These are phyloP conservation scores for Pycnonotus jocosus DNA, from an alignment of 2,113 vertebrate species.

Conservation along the genomic window DNA sequence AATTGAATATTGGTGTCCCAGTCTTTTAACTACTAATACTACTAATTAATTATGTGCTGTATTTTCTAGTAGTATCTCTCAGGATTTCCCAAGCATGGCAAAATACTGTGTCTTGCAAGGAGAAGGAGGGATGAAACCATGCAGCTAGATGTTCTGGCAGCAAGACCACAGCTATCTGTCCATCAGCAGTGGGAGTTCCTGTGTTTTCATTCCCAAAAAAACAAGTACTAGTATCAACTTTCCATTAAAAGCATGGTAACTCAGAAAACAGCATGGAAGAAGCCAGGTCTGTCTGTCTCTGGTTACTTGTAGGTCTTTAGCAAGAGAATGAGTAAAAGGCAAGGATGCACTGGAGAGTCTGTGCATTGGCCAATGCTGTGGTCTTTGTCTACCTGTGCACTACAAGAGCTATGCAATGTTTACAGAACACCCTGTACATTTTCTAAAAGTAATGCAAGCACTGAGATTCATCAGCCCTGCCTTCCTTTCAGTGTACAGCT, in stretches of 20 bases:
- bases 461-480: background rate
- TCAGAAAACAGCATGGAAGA: background rate
- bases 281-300: background rate
- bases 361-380: background rate
- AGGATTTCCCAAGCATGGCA: background rate
- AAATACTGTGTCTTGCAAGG: background rate
- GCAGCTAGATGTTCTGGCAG: background rate
- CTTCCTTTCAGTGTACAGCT: background rate
- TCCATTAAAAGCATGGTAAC: background rate
- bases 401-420: accelerated
- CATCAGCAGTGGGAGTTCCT: background rate
- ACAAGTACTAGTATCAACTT: background rate
- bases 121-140: background rate
- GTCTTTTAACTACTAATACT: background rate
- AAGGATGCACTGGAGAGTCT: background rate
- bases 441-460: background rate
- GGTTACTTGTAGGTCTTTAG: background rate
- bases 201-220: background rate
- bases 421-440: background rate
- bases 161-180: background rate
- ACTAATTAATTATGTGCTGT: background rate
- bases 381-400: background rate
- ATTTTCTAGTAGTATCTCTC: background rate
- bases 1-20: background rate
- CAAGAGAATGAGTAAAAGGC: background rate